These are phyloP conservation scores for Falco naumanni DNA, from an alignment of 2,797 vertebrate genomes.

Conservation along the genomic window DNA sequence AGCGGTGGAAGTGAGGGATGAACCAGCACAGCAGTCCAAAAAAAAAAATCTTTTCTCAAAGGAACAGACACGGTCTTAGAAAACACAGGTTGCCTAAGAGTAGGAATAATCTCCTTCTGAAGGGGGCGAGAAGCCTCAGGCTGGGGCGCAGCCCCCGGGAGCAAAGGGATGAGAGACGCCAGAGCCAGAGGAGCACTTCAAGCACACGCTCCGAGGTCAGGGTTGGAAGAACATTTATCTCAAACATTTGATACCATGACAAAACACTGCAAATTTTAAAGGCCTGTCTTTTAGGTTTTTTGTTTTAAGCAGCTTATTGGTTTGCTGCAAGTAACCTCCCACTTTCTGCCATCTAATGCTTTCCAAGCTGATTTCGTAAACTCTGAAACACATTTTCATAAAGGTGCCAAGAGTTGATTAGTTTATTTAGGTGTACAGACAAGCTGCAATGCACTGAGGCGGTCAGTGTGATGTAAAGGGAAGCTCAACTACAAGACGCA, in stretches of 20 bases:
- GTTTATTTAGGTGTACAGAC: slow-evolving; percentile 27
- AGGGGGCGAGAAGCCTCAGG: not conserved
- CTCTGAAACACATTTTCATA: slow-evolving; percentile 12
- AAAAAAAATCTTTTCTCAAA: not conserved
- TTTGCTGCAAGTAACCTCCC: not conserved
- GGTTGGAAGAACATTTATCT: not conserved
- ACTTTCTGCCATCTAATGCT: not conserved
- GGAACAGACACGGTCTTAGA: not conserved
- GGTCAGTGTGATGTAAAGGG: not conserved
- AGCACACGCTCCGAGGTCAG: fast-evolving
- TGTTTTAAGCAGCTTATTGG: not conserved
- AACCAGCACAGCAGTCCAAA: not conserved
- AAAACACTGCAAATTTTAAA: not conserved
- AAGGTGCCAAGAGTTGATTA: slow-evolving; percentile 43
- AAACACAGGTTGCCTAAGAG: not conserved
- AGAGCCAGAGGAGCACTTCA: not conserved
- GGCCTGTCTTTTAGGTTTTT: not conserved
- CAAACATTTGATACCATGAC: not conserved
- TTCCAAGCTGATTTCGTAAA: not conserved
- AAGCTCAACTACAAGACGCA: not conserved
- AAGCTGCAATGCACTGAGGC: not conserved
- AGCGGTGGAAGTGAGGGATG: fast-evolving
- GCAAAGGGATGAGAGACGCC: fast-evolving
- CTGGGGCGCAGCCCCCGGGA: not conserved
- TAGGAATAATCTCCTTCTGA: not conserved